A percentile compares a stretch with the other conserved stretches of the same genome.
Evolutionary conservation across 2,797 vertebrate genomes (phyloP).

Genomic region (Enteromius unitaeniatus): DNA sequence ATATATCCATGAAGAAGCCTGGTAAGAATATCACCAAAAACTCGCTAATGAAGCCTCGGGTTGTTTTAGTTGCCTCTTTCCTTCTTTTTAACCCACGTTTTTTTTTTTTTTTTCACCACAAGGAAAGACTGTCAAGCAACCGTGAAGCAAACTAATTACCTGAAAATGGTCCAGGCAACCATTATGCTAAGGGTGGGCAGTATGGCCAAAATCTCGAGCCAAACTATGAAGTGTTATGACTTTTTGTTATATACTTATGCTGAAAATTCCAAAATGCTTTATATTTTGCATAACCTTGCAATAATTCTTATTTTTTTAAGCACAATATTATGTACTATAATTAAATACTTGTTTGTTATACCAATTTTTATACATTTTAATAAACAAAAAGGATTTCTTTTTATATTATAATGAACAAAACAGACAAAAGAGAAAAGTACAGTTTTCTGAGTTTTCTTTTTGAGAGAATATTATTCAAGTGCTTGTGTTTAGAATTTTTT

Average conservation of each 20-base stretch:
- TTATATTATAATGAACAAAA: background rate
- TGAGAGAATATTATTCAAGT: background rate
- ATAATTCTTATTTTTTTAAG: background rate
- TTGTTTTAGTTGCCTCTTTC: background rate
- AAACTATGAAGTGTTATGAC: background rate
- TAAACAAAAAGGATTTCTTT: background rate
- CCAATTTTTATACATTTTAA: background rate
- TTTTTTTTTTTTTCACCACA: background rate
- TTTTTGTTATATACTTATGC: background rate
- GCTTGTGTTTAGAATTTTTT: background rate
- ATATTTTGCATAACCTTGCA: background rate
- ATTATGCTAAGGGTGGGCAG: background rate
- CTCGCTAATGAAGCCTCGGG: constrained; percentile 1
- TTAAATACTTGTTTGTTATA: background rate
- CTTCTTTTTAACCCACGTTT: background rate
- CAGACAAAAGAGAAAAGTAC: background rate
- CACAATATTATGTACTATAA: background rate
- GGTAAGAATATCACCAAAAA: constrained; percentile 6
- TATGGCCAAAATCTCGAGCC: background rate
- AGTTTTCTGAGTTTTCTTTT: background rate
- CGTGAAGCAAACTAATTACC: background rate
- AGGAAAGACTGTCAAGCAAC: background rate
- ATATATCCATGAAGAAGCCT: background rate
- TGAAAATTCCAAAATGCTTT: background rate
- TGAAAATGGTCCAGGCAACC: background rate